Percentiles rank a stretch among this genome's conserved stretches.
These are phyloP conservation scores for Catharus fuscescens DNA, from an alignment of 2,113 vertebrate genomes.

Conservation along the genomic window DNA sequence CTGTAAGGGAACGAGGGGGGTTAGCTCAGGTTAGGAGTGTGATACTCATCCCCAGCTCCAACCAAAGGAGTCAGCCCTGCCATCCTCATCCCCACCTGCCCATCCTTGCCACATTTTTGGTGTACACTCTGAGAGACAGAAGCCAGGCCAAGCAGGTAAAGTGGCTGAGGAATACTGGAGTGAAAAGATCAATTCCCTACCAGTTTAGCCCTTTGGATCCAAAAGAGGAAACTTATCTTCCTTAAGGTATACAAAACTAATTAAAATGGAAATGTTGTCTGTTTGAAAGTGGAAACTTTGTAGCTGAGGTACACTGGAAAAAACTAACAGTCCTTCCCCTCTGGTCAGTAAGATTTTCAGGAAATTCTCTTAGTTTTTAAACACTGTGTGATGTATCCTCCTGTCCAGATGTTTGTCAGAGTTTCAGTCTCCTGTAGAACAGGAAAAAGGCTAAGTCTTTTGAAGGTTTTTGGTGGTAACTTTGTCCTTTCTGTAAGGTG, in stretches of 20 bases:
- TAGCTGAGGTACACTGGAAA: background rate
- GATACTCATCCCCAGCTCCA: background rate
- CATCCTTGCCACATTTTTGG: background rate
- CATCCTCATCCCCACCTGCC: background rate
- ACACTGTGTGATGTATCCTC: background rate
- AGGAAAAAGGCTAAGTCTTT: background rate
- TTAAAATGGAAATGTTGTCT: background rate
- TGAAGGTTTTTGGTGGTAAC: background rate
- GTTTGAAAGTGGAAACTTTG: background rate
- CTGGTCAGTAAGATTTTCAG: background rate
- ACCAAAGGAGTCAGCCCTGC: accelerated
- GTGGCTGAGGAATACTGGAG: background rate
- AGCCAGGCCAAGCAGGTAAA: background rate
- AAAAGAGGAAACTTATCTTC: background rate
- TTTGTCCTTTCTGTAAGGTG: background rate
- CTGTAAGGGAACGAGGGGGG: background rate
- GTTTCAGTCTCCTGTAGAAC: background rate
- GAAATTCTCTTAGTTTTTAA: background rate
- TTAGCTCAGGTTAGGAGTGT: background rate
- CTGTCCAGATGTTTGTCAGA: background rate
- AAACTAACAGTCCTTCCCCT: background rate
- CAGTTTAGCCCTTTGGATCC: background rate
- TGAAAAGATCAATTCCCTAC: background rate
- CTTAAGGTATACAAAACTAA: background rate
- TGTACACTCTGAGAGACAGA: background rate